These are phyloP conservation scores for Drosophila santomea DNA, from an alignment of 1,140 invertebrate genomes.

Conservation along the genomic window DNA sequence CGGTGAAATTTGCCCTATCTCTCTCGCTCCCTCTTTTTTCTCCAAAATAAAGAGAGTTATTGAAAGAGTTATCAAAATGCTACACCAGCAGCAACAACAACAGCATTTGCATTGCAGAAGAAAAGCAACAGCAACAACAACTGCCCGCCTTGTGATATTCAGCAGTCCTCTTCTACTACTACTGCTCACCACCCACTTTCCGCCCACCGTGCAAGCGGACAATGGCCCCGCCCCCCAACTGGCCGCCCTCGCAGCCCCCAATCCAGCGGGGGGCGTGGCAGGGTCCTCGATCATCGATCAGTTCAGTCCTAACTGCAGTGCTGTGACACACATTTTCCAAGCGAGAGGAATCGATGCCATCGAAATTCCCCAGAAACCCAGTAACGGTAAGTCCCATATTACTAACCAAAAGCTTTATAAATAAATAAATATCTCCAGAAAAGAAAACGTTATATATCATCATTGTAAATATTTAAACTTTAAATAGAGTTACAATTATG, in stretches of 20 bases:
- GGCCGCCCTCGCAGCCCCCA: slow-evolving; percentile 67
- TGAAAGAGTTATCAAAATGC: slow-evolving; percentile 30
- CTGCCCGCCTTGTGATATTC: slow-evolving; percentile 67
- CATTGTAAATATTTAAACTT: too few species aligned
- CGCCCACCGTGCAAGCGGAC: slow-evolving; percentile 23
- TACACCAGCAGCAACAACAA: slow-evolving; percentile 27
- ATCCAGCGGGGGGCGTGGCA: slow-evolving; percentile 33
- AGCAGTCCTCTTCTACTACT: slow-evolving; percentile 29
- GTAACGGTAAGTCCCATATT: slow-evolving; percentile 69
- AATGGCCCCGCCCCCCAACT: slow-evolving; percentile 33
- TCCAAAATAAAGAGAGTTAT: slow-evolving; percentile 3
- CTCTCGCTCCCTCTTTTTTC: slow-evolving; percentile 2
- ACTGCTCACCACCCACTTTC: slow-evolving; percentile 35
- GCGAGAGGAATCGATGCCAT: slow-evolving; percentile 69
- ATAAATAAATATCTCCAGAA: too few species aligned
- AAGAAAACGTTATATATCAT: too few species aligned
- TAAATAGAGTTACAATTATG: too few species aligned
- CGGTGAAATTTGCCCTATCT: slow-evolving; percentile 14
- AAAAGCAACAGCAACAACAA: slow-evolving; percentile 38
- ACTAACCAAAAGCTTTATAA: too few species aligned
- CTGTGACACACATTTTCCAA: slow-evolving; percentile 75
- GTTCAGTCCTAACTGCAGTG: slow-evolving; percentile 79
- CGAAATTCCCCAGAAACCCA: slow-evolving; percentile 81
- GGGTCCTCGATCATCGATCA: slow-evolving; percentile 75
- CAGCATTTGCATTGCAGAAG: slow-evolving; percentile 46